phyloP scores from a whole-genome alignment of 2,888 invertebrate genomes.

The Caenorhabditis uteleia region DNA sequence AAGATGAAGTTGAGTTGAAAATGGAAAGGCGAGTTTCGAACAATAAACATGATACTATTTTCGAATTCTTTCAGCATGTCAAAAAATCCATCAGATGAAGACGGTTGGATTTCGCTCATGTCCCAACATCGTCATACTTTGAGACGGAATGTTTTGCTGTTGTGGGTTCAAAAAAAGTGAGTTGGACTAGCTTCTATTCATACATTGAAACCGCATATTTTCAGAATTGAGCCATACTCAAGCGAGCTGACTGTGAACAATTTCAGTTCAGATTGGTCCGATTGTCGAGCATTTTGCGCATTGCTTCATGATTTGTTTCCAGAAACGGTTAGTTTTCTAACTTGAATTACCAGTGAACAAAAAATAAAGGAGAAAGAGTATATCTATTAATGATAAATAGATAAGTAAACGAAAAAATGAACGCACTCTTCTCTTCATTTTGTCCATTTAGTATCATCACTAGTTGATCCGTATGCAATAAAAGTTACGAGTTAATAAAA shows the following conservation, averaged over 20 bases:
- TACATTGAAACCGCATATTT: neutral
- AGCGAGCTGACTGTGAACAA: constrained; percentile 17
- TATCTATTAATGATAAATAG: too few relatives aligned
- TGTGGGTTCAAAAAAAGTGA: constrained; percentile 32
- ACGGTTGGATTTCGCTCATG: constrained; percentile 31
- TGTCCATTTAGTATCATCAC: too few relatives aligned
- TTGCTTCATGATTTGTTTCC: constrained; percentile 24
- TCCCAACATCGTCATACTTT: constrained; percentile 18
- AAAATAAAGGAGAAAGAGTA: too few relatives aligned
- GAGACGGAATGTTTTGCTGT: constrained; percentile 24
- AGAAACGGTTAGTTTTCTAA: constrained; percentile 7
- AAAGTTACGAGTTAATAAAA: too few relatives aligned
- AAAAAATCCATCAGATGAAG: constrained; percentile 15
- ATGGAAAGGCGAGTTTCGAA: neutral
- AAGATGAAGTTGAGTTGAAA: constrained; percentile 20
- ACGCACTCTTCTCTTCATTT: too few relatives aligned
- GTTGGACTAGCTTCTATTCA: neutral
- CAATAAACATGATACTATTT: neutral
- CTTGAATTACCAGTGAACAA: too few relatives aligned
- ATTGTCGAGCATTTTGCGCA: constrained; percentile 38
- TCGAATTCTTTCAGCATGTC: neutral
- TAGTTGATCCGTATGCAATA: too few relatives aligned
- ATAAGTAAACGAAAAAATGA: too few relatives aligned
- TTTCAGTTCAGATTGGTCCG: constrained; percentile 39
- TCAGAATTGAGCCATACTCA: constrained; percentile 21